Evolutionary conservation across 64 coral and sea anemone genomes (phyloP).

Genomic region (Cladopsammia gracilis): DNA sequence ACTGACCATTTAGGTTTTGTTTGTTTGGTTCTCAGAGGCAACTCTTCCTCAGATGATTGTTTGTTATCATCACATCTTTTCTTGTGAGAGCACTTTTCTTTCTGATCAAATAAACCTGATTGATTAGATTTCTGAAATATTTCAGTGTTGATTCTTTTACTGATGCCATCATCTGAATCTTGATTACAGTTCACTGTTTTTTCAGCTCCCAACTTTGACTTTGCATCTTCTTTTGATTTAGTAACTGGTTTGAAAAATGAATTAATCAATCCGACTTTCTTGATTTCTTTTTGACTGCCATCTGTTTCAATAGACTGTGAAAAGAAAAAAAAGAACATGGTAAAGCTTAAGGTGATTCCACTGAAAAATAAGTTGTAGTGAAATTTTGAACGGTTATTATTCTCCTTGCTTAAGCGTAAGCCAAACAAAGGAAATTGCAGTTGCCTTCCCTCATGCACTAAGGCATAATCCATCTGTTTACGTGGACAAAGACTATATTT

Average conservation of each 20-base stretch:
- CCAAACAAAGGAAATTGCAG: background rate
- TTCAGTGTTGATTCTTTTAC: background rate
- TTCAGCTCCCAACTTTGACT: background rate
- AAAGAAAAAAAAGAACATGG: background rate
- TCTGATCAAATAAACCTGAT: background rate
- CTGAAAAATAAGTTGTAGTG: background rate
- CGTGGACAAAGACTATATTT: background rate
- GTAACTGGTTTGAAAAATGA: constrained; percentile 17
- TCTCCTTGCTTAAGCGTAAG: too few relatives aligned
- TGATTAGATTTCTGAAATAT: background rate
- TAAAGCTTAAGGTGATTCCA: background rate
- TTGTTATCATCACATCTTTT: background rate
- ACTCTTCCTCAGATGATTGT: background rate
- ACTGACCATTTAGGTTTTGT: background rate
- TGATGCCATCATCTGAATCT: background rate
- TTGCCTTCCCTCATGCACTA: background rate
- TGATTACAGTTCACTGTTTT: background rate
- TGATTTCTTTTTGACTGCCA: background rate
- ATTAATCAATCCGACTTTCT: constrained; percentile 1
- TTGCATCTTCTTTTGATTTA: background rate
- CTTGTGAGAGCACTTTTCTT: background rate
- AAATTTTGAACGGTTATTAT: background rate
- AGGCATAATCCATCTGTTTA: background rate
- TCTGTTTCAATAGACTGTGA: background rate
- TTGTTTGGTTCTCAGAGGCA: background rate